phyloP scores from a whole-genome alignment of 1,140 invertebrate genomes.

The Glossosoma conforme region DNA sequence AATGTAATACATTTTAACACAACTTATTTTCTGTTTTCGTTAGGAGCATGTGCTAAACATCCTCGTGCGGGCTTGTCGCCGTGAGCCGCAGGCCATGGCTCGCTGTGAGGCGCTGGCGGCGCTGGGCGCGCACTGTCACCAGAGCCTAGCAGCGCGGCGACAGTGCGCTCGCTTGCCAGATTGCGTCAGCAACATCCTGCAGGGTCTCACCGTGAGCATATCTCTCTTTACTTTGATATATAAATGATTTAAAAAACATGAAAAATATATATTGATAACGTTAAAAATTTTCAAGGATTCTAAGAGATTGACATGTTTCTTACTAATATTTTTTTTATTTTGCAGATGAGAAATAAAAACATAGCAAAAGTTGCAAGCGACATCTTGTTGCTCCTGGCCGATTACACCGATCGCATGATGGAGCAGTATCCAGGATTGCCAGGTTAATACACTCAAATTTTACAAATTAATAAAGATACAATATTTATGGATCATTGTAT shows the following conservation, averaged over 20 bases:
- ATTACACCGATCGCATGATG: slow-evolving; percentile 71
- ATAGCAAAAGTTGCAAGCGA: slow-evolving; percentile 87
- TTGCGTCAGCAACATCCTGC: slow-evolving; percentile 79
- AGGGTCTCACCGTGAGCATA: slow-evolving; percentile 67
- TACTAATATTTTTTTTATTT: slow-evolving; percentile 33
- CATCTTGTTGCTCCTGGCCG: slow-evolving; percentile 72
- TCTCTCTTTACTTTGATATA: slow-evolving; percentile 2
- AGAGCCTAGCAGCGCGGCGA: slow-evolving; percentile 37
- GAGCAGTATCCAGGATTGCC: slow-evolving; percentile 73
- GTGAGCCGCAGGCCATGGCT: slow-evolving; percentile 83
- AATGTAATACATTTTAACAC: too few relatives aligned
- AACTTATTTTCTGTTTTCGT: too few relatives aligned
- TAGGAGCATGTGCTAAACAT: slow-evolving; percentile 88
- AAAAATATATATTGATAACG: neutral
- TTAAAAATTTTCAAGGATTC: neutral
- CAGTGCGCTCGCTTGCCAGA: slow-evolving; percentile 51
- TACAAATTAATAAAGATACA: too few relatives aligned
- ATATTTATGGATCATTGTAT: too few relatives aligned
- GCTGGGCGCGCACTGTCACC: slow-evolving; percentile 59
- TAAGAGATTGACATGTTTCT: slow-evolving; percentile 2
- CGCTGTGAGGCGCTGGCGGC: slow-evolving; percentile 85
- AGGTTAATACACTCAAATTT: too few relatives aligned
- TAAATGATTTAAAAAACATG: neutral
- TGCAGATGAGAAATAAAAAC: slow-evolving; percentile 75
- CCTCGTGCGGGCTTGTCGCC: slow-evolving; percentile 77